Conservation (phyloP, 2,113 vertebrate genomes). For the Origma solitaria region DNA sequence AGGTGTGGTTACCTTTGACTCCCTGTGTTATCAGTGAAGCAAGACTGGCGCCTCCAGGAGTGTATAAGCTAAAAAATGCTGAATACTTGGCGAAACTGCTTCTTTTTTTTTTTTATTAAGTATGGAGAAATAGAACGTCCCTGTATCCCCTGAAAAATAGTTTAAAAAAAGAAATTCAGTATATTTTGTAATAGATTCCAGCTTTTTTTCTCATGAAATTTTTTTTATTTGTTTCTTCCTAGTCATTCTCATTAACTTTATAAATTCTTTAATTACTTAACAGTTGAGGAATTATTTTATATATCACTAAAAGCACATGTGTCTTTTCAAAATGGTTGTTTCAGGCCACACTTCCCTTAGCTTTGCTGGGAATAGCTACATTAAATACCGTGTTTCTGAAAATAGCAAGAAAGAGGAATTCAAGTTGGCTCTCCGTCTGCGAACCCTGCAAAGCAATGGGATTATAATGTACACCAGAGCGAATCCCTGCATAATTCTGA, state of each 20-base stretch:
- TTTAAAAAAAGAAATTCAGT: not conserved
- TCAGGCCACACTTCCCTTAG: conserved; percentile 93
- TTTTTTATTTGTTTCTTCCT: not conserved
- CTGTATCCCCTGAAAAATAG: not conserved
- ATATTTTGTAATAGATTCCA: not conserved
- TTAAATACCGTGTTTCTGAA: conserved; percentile 91
- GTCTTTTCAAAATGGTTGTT: conserved; percentile 59
- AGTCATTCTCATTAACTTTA: not conserved
- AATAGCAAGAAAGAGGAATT: conserved; percentile 83
- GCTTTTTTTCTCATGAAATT: not conserved
- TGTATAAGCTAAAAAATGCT: not conserved
- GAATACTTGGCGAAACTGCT: not conserved
- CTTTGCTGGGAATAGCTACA: conserved; percentile 97
- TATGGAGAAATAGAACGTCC: not conserved
- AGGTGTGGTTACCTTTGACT: not conserved
- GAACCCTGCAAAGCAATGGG: conserved; percentile 90
- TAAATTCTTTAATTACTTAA: conserved; percentile 20
- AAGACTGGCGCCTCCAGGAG: not conserved
- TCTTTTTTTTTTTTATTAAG: not conserved
- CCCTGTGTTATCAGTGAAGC: not conserved
- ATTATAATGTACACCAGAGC: conserved; percentile 93
- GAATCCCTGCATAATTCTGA: conserved; percentile 89
- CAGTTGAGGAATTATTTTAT: not conserved
- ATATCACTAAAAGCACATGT: conserved; percentile 31
- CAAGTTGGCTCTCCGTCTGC: conserved; percentile 88